A percentile compares a stretch with the other conserved stretches of the same genome.
phyloP scores from a whole-genome alignment of 35 echinoderm and acorn worm species.

The Apostichopus parvimensis region DNA sequence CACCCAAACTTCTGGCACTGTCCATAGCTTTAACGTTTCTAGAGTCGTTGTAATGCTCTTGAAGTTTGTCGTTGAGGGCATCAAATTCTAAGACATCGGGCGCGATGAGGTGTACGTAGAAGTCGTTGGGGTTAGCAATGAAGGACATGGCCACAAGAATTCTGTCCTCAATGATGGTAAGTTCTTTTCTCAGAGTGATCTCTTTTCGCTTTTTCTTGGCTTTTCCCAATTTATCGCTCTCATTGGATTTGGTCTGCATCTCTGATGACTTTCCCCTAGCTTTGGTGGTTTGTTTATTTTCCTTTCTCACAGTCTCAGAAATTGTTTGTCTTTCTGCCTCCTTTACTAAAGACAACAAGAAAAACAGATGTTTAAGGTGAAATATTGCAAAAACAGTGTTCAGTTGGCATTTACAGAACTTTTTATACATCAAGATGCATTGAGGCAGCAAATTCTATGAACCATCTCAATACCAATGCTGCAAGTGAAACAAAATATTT shows the following conservation, averaged over 20 bases:
- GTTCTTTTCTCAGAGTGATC: background rate
- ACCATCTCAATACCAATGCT: too few relatives aligned
- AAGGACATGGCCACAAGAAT: slow-evolving; percentile 50
- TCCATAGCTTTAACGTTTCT: background rate
- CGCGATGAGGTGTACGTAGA: slow-evolving; percentile 63
- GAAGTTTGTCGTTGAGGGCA: slow-evolving; percentile 28
- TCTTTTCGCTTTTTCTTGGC: background rate
- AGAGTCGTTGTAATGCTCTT: slow-evolving; percentile 44
- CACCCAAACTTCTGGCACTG: background rate
- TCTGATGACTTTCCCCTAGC: background rate
- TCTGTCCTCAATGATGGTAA: slow-evolving; percentile 1
- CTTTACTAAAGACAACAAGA: background rate
- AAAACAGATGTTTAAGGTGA: too few relatives aligned
- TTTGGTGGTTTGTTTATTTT: background rate
- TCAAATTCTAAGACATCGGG: slow-evolving; percentile 49
- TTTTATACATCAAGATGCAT: too few relatives aligned
- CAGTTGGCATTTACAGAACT: too few relatives aligned
- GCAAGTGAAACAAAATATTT: too few relatives aligned
- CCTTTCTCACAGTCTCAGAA: background rate
- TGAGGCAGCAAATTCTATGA: too few relatives aligned
- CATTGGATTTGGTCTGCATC: background rate
- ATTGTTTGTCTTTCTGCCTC: background rate
- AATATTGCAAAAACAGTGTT: too few relatives aligned
- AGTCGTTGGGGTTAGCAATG: slow-evolving; percentile 52
- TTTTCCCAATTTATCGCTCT: background rate